These are phyloP conservation scores for Daubentonia madagascariensis DNA, from an alignment of 2,113 vertebrate genomes.

Conservation along the genomic window DNA sequence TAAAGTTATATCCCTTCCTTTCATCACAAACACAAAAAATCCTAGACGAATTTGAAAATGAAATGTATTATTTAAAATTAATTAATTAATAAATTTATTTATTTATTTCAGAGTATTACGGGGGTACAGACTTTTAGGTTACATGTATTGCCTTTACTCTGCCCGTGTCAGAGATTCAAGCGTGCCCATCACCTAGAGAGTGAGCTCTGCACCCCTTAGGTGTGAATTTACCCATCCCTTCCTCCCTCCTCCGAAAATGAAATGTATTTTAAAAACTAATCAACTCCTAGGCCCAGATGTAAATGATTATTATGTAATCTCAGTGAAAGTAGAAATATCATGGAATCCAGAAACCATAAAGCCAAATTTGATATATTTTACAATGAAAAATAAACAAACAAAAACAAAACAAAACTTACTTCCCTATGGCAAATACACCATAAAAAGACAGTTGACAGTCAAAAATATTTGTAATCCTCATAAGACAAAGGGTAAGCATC, in stretches of 20 bases:
- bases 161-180: too few relatives aligned
- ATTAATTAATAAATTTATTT: too few relatives aligned
- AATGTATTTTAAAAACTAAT: not conserved
- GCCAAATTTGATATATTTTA: conserved; percentile 25
- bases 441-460: not conserved
- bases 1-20: not conserved
- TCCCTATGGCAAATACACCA: not conserved
- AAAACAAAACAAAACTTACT: not conserved
- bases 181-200: too few relatives aligned
- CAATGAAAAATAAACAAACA: not conserved
- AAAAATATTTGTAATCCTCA: not conserved
- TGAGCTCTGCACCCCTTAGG: too few relatives aligned
- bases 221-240: too few relatives aligned
- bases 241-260: too few relatives aligned
- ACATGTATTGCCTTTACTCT: too few relatives aligned
- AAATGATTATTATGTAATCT: not conserved
- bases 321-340: not conserved
- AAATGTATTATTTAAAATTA: too few relatives aligned
- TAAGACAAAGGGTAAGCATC: not conserved
- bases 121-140: too few relatives aligned
- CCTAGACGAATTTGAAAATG: not conserved
- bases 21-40: not conserved
- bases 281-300: not conserved
- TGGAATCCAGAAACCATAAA: not conserved
- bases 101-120: too few relatives aligned